Evolutionary conservation across 2,797 vertebrate species (phyloP).

Genomic region (Neosilurus hyrtlii): DNA sequence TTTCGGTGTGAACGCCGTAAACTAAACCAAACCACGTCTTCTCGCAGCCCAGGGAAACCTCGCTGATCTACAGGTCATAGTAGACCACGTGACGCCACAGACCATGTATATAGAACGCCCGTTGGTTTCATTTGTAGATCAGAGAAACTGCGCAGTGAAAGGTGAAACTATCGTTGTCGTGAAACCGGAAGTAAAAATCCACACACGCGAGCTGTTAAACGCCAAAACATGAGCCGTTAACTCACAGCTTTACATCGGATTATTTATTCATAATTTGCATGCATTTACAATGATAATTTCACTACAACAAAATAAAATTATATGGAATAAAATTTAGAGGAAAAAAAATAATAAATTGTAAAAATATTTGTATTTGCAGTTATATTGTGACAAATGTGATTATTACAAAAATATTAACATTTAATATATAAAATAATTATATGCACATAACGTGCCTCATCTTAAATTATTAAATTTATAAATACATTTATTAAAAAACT

Average conservation of each 20-base stretch:
- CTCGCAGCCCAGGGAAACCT: no score
- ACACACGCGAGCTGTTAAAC: background rate
- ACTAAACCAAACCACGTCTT: background rate
- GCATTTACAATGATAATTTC: background rate
- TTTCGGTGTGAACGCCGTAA: constrained; percentile 34
- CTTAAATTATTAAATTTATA: no score
- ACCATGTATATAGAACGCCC: no score
- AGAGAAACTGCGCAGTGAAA: background rate
- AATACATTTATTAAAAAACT: no score
- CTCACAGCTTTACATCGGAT: background rate
- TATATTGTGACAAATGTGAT: no score
- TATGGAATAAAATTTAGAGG: no score
- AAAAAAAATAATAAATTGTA: no score
- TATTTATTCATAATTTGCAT: background rate
- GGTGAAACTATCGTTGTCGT: background rate
- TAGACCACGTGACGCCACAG: accelerated
- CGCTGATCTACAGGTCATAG: constrained; percentile 14
- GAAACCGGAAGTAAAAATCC: constrained; percentile 13
- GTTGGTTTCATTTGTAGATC: background rate
- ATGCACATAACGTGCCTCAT: no score
- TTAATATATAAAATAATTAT: no score
- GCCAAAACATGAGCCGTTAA: background rate
- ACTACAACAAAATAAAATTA: background rate
- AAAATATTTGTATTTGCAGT: no score
- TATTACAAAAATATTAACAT: no score